Percentiles rank a stretch among this genome's conserved stretches.
Conservation (phyloP, 2,113 vertebrate genomes). For the Pseudolaguvia tuberculata region DNA sequence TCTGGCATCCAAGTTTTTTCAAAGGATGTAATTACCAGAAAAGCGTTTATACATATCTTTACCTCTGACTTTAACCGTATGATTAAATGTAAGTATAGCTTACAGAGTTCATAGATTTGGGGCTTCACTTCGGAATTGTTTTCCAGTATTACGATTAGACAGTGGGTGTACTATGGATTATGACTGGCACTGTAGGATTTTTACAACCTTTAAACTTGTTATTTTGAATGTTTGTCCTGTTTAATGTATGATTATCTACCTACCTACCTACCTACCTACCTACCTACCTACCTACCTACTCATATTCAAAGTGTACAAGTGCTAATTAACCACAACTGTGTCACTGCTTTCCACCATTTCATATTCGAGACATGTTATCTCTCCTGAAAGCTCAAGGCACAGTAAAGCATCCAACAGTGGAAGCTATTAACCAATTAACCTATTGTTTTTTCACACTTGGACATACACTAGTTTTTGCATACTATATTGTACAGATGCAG, state of each 20-base stretch:
- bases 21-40: conserved; percentile 51
- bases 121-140: background rate
- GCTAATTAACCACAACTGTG: too few species aligned
- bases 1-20: conserved; percentile 37
- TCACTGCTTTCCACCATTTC: too few species aligned
- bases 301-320: too few species aligned
- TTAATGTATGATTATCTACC: background rate
- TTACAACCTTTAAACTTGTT: background rate
- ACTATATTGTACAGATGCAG: too few species aligned
- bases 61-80: conserved; percentile 40
- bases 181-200: background rate
- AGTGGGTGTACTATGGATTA: background rate
- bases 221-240: background rate
- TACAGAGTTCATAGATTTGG: conserved; percentile 12
- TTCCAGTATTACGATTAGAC: background rate
- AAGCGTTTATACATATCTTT: conserved; percentile 41
- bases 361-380: too few species aligned
- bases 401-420: too few species aligned
- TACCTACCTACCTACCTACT: too few species aligned
- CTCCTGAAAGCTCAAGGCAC: too few species aligned
- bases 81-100: conserved; percentile 41
- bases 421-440: too few species aligned
- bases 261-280: too few species aligned
- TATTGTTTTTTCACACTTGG: too few species aligned
- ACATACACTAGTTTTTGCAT: too few species aligned